Evolutionary conservation across 2,113 vertebrate genomes (phyloP).

Genomic region (human (Homo sapiens)): DNA sequence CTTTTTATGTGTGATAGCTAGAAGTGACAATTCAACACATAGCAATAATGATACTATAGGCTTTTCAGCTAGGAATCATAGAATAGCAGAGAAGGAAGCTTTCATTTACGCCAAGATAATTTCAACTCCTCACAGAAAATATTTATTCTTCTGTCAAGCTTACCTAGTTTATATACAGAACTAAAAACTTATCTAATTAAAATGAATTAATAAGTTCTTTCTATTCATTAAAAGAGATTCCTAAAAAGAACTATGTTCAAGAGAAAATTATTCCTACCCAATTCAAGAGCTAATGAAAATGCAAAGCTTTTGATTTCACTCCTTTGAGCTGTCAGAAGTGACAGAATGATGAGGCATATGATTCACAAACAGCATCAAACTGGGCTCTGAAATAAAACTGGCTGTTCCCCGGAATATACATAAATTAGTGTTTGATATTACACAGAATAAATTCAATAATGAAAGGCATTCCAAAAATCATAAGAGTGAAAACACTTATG

Average conservation of each 20-base stretch:
- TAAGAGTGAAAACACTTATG: conserved; percentile 39
- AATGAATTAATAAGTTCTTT: neutral
- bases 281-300: neutral
- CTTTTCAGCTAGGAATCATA: neutral
- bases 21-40: neutral
- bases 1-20: neutral
- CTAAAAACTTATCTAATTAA: neutral
- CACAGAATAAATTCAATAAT: conserved; percentile 38
- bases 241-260: neutral
- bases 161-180: neutral
- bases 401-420: neutral
- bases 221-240: neutral
- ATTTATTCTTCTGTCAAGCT: neutral
- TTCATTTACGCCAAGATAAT: neutral
- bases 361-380: neutral
- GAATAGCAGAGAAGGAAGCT: neutral
- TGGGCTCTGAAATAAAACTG: conserved; percentile 7
- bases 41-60: neutral
- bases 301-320: neutral
- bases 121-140: neutral
- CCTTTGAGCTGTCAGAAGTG: neutral
- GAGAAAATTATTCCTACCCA: neutral
- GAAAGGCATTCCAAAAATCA: conserved; percentile 53
- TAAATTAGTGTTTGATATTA: neutral
- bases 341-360: neutral